Evolutionary conservation across 2,113 vertebrate species (phyloP), one percentile per base, ranked within the genome.

Genomic region (Poeciliopsis turrubarensis): DNA sequence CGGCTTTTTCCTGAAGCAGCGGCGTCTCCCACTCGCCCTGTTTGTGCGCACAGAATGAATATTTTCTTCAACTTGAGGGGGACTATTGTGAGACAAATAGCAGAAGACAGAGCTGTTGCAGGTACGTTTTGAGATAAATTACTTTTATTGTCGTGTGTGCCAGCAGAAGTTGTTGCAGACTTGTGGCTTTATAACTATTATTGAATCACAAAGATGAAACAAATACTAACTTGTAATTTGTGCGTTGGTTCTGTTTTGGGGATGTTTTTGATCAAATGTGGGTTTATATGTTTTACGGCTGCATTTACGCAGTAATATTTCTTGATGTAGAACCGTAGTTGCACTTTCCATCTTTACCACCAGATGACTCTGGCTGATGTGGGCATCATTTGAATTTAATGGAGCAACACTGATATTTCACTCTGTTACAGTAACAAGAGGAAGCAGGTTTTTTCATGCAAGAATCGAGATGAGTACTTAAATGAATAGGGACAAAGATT

Each of bases 1-100:
- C 81, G 47, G 74, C 79, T 82, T 83, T 54, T 85, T 73, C 75
- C 72, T 80, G 9, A 82, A 72, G 72, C 79, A 51, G 75, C 76
- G 11, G 74, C 64, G 63, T 86, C 71, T 80, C 51, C 85, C 62
- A 9, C 14, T 62, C 65, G 39, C 72, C 57, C 41, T 47, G 68
- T 57, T 27, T 60, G 34, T 41, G 67, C 9, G 57, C 77, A 70
- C 82, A 89, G 72, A 83, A 92, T 92, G 90, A 92, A 91, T 77
- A 79, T 91, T 26, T 92, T 89, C 70, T 91, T 92, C 80, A 91
- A 80, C 72, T 34, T 84, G 71, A 91, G 88, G 78, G 87, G 90
- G 67, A 71, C 79, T 68, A 25, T 84, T 74, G 77, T 75, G 70
- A 89, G 88, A 62, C 85, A 89, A 34, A 65, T 64, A 66, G 79